Conservation (phyloP, 2,888 invertebrate species). For the Agrochola circellaris region DNA sequence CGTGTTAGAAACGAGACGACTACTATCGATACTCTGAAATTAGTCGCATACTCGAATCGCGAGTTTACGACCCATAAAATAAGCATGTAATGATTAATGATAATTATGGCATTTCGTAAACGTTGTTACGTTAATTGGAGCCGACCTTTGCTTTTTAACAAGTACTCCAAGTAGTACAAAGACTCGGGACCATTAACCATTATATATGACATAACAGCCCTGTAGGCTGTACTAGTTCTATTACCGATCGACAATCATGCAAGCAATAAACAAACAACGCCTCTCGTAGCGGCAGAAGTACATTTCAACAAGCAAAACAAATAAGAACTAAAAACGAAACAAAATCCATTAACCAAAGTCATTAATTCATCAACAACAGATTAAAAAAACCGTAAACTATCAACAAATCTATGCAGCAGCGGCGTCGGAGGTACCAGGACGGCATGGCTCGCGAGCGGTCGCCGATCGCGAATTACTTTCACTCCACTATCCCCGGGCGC, state of each 20-base stretch:
- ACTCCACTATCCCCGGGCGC: slow-evolving; percentile 89
- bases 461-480: slow-evolving; percentile 90
- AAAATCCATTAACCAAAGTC: slow-evolving; percentile 52
- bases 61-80: slow-evolving; percentile 36
- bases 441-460: slow-evolving; percentile 86
- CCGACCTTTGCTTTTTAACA: slow-evolving; percentile 24
- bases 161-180: neutral
- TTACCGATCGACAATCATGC: neutral
- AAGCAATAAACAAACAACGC: slow-evolving; percentile 4
- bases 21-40: slow-evolving; percentile 42
- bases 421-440: slow-evolving; percentile 79
- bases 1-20: slow-evolving; percentile 55
- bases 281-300: neutral
- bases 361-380: slow-evolving; percentile 59
- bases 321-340: slow-evolving; percentile 40
- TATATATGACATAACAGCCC: slow-evolving; percentile 20
- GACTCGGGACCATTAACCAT: neutral
- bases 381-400: slow-evolving; percentile 61
- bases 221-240: slow-evolving; percentile 7
- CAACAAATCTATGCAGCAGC: slow-evolving; percentile 63
- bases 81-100: slow-evolving; percentile 14
- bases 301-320: slow-evolving; percentile 28
- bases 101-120: slow-evolving; percentile 14
- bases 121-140: slow-evolving; percentile 23
- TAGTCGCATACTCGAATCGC: slow-evolving; percentile 33